Conservation (phyloP, 2,113 vertebrate genomes). For the Anser cygnoides region DNA sequence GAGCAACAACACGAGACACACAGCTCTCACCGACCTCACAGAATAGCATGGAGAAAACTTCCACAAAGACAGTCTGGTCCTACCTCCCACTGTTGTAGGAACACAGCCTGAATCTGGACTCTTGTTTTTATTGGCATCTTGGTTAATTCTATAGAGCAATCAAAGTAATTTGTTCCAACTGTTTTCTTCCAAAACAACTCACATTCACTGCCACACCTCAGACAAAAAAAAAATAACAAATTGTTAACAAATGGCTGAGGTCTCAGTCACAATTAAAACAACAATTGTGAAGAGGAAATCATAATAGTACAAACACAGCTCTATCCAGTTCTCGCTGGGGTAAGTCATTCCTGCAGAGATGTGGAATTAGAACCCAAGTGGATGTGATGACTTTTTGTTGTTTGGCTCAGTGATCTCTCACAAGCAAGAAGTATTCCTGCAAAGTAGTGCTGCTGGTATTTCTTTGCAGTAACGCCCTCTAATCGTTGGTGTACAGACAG, state of each 20-base stretch:
- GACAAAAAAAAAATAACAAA: not conserved
- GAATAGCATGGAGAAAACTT: not conserved
- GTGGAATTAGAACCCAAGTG: conserved; percentile 2
- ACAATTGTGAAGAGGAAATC: not conserved
- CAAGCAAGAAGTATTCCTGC: not conserved
- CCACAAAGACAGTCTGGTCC: not conserved
- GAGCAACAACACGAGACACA: not conserved
- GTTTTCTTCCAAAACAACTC: conserved; percentile 46
- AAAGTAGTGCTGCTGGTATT: not conserved
- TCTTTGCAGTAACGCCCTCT: not conserved
- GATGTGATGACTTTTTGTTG: not conserved
- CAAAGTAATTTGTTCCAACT: conserved; percentile 36
- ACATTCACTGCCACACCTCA: conserved; percentile 3
- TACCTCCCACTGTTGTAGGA: not conserved
- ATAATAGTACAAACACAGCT: not conserved
- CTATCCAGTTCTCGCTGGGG: conserved; percentile 1
- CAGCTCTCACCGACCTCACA: not conserved
- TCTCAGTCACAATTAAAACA: not conserved
- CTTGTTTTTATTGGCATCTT: conserved; percentile 8
- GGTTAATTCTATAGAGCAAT: conserved; percentile 19
- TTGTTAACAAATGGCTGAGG: conserved; percentile 45
- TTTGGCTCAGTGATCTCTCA: not conserved
- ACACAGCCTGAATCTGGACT: not conserved
- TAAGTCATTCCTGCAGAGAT: conserved; percentile 8
- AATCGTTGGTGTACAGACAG: not conserved